A percentile compares a stretch with the other conserved stretches of the same genome.
These are phyloP conservation scores for Cryptophagus acutangulus DNA, from an alignment of 2,888 invertebrate genomes.

Conservation along the genomic window DNA sequence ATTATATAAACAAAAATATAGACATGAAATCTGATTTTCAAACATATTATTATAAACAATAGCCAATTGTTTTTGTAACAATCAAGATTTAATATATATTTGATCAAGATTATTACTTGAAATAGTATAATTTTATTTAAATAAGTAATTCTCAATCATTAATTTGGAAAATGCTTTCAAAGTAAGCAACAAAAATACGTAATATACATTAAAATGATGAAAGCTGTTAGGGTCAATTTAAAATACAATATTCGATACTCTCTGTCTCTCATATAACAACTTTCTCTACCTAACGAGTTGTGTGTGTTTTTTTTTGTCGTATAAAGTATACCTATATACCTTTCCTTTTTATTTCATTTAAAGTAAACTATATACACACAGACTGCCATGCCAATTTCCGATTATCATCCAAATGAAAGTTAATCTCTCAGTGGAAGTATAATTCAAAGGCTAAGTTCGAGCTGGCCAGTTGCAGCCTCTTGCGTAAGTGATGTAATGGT, in stretches of 20 bases:
- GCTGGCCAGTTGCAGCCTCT: not conserved
- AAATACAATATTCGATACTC: slow-evolving; percentile 14
- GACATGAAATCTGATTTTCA: no score
- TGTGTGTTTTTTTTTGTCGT: slow-evolving; percentile 16
- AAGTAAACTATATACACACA: not conserved
- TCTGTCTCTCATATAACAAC: slow-evolving; percentile 17
- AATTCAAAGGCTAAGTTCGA: not conserved
- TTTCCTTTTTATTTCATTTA: slow-evolving; percentile 14
- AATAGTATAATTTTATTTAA: no score
- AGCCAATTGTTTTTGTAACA: no score
- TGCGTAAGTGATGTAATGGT: slow-evolving; percentile 5
- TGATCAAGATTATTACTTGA: no score
- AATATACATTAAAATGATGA: no score
- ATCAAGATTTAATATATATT: no score
- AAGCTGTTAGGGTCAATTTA: slow-evolving; percentile 5
- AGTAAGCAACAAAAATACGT: no score
- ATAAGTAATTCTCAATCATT: no score
- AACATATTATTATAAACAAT: no score
- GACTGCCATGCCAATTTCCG: no score
- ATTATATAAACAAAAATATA: no score
- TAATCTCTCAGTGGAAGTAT: not conserved
- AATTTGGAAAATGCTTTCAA: no score
- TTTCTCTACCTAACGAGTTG: slow-evolving; percentile 25
- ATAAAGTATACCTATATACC: slow-evolving; percentile 14
- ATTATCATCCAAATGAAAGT: not conserved